Conservation (phyloP, 1,140 invertebrate species). For the Drosophila ercepeae region DNA sequence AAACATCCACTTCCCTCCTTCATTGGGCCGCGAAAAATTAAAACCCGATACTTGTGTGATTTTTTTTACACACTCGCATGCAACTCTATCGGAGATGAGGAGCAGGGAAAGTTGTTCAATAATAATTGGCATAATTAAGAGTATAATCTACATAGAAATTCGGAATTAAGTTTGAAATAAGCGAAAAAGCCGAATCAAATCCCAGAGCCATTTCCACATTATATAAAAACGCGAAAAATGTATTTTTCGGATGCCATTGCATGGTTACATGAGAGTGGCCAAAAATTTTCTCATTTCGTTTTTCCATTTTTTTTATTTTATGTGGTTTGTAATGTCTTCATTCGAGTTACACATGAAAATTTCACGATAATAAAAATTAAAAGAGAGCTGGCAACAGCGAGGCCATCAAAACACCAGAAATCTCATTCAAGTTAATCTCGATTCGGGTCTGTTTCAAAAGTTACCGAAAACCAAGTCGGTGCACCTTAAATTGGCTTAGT, state of each 20-base stretch:
- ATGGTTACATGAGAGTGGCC: slow-evolving; percentile 24
- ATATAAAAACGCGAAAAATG: slow-evolving; percentile 65
- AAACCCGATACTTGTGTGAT: slow-evolving; percentile 48
- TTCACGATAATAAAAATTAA: slow-evolving; percentile 25
- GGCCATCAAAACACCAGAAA: slow-evolving; percentile 30
- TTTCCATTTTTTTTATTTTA: slow-evolving; percentile 8
- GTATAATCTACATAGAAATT: slow-evolving; percentile 61
- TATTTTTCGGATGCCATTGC: slow-evolving; percentile 53
- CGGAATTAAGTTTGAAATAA: slow-evolving; percentile 49
- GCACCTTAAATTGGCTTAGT: slow-evolving; percentile 36
- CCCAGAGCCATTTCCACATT: slow-evolving; percentile 56
- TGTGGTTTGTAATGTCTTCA: slow-evolving; percentile 27
- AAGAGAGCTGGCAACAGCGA: slow-evolving; percentile 31
- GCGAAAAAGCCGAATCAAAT: slow-evolving; percentile 38
- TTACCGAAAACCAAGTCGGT: slow-evolving; percentile 21
- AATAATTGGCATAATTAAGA: slow-evolving; percentile 46
- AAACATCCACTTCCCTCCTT: slow-evolving; percentile 31
- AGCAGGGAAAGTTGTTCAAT: slow-evolving; percentile 62
- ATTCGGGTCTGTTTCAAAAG: slow-evolving; percentile 32
- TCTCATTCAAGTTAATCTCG: slow-evolving; percentile 27
- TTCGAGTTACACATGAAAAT: slow-evolving; percentile 43
- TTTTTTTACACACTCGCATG: slow-evolving; percentile 38
- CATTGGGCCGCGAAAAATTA: slow-evolving; percentile 4
- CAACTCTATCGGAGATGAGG: slow-evolving; percentile 22
- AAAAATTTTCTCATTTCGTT: slow-evolving; percentile 31